Base-by-base conservation (phyloP, 1,140 invertebrate genomes). In the Drosophila tropicalis region DNA sequence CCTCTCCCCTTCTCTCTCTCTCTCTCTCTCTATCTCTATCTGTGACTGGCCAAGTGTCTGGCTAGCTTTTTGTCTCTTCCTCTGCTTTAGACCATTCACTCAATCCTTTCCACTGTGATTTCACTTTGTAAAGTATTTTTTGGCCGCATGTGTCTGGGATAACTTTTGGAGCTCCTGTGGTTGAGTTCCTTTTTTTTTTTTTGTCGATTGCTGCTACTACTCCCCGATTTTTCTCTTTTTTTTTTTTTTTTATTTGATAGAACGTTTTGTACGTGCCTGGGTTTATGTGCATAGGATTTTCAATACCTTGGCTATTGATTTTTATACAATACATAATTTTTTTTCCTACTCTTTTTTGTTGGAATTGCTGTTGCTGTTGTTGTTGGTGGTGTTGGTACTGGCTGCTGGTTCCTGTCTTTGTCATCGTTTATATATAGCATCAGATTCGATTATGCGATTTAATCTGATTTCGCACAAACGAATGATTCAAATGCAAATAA, bases 391-490 rank as follows among this genome's bases (percentile, higher is more conserved):
- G 62, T 13, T 39, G 72, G 72, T 79, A 66, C 69, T 63, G 60
- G 60, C 67, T 84, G 76, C 85, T 81, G 85, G 76, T 81, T 84
- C 65, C 63, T 55, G 64, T 78, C 84, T 90, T 90, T 89, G 84
- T 89, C 84, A 89, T 84, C 84, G 70, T 71, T 89, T 87, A 81
- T 75, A 76, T 75, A 83, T 80, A 75, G 70, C 84, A 87, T 69
- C 79, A 89, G 85, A 89, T 89, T 89, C 84, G 84, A 89, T 89
- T 89, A 89, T 89, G 65, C 84, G 85, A 89, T 89, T 89, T 89
- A 89, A 89, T 89, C 84, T 89, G 84, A 89, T 89, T 89, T 90
- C 74, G 85, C 85, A 89, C 85, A 89, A 89, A 89, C 84, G 84
- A 89, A 89, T 89, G 85, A 89, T 89, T 89, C 84, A 89, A 89